Base-by-base conservation (phyloP, 1,140 invertebrate genomes). In the Agrilus planipennis region DNA sequence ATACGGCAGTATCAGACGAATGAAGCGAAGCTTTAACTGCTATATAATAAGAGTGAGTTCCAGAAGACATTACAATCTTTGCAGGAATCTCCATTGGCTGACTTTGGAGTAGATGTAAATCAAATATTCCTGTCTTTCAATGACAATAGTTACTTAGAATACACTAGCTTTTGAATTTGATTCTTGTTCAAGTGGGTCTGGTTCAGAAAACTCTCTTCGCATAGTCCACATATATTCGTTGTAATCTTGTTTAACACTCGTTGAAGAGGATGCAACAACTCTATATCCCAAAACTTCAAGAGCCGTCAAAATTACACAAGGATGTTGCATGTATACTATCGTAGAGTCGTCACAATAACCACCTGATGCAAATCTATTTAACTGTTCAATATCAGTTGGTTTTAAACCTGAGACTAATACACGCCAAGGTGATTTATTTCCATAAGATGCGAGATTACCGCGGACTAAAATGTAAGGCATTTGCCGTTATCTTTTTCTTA, bases 151-250 rank as follows among this genome's bases (percentile, higher is more conserved):
- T n/a, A n/a, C n/a, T n/a, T n/a, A n/a, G n/a, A n/a, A n/a, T n/a
- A n/a, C n/a, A n/a, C n/a, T n/a, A n/a, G 15, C 16, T 10, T 35
- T 48, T n/a, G 39, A 29, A 9, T 23, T 23, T 7, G 22, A 5
- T 16, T 40, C 38, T 29, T 20, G 15, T 10, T 55, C 17, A 9
- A 71, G 67, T 23, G 73, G 75, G 60, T 89, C 84, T 29, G 83
- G 83, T 55, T 87, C 84, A 36, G 76, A 68, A 63, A 87, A 87
- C 50, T 87, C 83, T 64, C 84, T 84, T 71, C 83, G 79, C 80
- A 88, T 84, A 62, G 85, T 89, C 85, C 85, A 89, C 81, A 87
- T 86, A 52, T 86, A 85, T 55, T 86, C 82, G 71, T 85, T 86
- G 57, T 86, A 84, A 58, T 86, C 82, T 64, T 85, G 81, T 62